A percentile compares a stretch with the other conserved stretches of the same genome.
phyloP scores from a whole-genome alignment of 2,113 vertebrate species.

The Megaceryle maxima region DNA sequence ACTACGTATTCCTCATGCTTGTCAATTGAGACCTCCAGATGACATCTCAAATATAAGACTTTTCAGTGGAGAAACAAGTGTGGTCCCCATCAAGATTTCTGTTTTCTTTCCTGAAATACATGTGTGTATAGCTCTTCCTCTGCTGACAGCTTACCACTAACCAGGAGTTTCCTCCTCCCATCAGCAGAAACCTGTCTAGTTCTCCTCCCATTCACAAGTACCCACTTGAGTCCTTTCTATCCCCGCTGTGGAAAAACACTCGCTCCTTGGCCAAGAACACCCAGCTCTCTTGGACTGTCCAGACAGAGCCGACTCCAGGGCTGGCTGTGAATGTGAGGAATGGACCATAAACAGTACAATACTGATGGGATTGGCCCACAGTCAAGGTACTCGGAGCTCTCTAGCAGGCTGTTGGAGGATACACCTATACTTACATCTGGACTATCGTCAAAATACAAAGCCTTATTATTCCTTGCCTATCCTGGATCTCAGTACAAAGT shows the following conservation, averaged over 20 bases:
- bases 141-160: background rate
- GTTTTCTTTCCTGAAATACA: background rate
- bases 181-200: background rate
- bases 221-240: constrained; percentile 9
- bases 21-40: background rate
- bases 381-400: background rate
- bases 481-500: background rate
- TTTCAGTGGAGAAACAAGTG: background rate
- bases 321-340: constrained; percentile 29
- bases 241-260: constrained; percentile 30
- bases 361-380: background rate
- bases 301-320: background rate
- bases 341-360: constrained; percentile 7
- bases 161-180: background rate
- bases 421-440: background rate
- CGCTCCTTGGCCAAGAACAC: constrained; percentile 8
- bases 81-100: background rate
- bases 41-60: background rate
- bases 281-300: background rate
- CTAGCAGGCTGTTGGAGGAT: background rate
- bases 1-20: background rate
- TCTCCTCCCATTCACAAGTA: background rate
- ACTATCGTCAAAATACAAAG: background rate
- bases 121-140: background rate
- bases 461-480: background rate